These are phyloP conservation scores for Lindbergichthys nudifrons DNA, from an alignment of 2,797 vertebrate genomes.

Conservation along the genomic window DNA sequence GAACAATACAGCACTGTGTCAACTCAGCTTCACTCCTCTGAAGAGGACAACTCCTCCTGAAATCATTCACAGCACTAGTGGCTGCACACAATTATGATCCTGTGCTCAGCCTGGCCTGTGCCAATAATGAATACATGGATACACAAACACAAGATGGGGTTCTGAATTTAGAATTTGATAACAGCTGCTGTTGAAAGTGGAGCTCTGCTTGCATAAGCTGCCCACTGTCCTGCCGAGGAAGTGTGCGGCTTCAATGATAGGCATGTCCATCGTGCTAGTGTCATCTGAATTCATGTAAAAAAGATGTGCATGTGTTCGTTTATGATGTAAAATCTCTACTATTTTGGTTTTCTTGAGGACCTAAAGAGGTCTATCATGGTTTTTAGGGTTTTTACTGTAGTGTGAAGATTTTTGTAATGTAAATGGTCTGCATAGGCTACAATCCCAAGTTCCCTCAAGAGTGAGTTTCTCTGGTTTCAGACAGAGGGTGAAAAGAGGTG, in stretches of 20 bases:
- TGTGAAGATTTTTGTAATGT: too few species aligned
- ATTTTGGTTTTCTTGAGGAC: conserved; percentile 28
- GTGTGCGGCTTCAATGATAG: conserved; percentile 12
- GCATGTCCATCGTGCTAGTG: conserved; percentile 17
- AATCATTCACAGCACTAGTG: conserved; percentile 51
- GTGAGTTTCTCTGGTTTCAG: too few species aligned
- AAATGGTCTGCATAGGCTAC: too few species aligned
- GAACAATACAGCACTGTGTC: conserved; percentile 58
- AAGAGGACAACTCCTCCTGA: conserved; percentile 42
- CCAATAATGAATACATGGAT: conserved; percentile 68
- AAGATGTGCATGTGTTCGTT: conserved; percentile 6
- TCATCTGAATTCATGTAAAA: conserved; percentile 27
- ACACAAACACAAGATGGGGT: conserved; percentile 68
- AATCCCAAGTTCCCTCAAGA: too few species aligned
- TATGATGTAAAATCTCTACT: conserved; percentile 24
- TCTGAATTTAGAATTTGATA: conserved; percentile 64
- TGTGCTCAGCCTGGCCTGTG: conserved; percentile 35
- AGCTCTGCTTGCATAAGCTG: conserved; percentile 58
- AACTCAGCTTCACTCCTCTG: conserved; percentile 39
- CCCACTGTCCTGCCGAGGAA: conserved; percentile 48
- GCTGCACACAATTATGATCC: conserved; percentile 62
- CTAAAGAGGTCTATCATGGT: too few species aligned
- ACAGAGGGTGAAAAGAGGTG: too few species aligned
- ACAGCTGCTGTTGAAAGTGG: conserved; percentile 60
- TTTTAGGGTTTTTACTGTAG: too few species aligned